Base-by-base conservation (phyloP, 1,140 invertebrate species). In the Globodera ellingtonae region DNA sequence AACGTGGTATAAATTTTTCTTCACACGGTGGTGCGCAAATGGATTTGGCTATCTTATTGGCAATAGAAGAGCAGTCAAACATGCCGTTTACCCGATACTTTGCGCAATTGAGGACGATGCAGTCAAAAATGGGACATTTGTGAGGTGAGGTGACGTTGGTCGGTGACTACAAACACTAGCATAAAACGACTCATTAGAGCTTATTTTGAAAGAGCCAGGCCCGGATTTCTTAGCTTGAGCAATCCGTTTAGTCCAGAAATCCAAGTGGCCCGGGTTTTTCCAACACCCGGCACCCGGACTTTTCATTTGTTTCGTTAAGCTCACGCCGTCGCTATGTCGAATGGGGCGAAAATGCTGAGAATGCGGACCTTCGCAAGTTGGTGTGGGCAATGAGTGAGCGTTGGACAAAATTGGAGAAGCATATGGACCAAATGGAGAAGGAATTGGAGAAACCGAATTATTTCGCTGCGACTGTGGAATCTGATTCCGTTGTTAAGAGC, bases 71-170 rank as follows among this genome's bases (percentile, higher is more conserved):
- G 66, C 81, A 18, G 3, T 69, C 6, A 8, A 79, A 83, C 48
- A 85, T 86, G 70, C 84, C 86, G 7, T 81, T 82, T 21, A 69
- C 66, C 85, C 88, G 48, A 77, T 89, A 15, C 66, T 89, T 6
- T 89, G 84, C 72, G 87, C 87, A 8, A 21, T 84, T 18, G 87
- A 81, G 21, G 88, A 89, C 15, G 81, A 84, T 0, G 83, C 73
- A 9, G 69, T 66, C 8, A 48, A 67, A 70, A 86, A 86, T 21
- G 83, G 83, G 71, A 44, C 81, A 5, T 87, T 89, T 70, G 81
- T 87, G 52, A 78, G 81, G 86, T 87, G 66, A 78, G 81, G 35
- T 35, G 35, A 35, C 35, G 2, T 2, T 35, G 35, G 1, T 35
- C 35, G 35, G 35, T 35, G 35, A 35, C 35, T 35, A 35, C 35